phyloP scores from a whole-genome alignment of 2,888 invertebrate species.

The Deroplatys truncata region DNA sequence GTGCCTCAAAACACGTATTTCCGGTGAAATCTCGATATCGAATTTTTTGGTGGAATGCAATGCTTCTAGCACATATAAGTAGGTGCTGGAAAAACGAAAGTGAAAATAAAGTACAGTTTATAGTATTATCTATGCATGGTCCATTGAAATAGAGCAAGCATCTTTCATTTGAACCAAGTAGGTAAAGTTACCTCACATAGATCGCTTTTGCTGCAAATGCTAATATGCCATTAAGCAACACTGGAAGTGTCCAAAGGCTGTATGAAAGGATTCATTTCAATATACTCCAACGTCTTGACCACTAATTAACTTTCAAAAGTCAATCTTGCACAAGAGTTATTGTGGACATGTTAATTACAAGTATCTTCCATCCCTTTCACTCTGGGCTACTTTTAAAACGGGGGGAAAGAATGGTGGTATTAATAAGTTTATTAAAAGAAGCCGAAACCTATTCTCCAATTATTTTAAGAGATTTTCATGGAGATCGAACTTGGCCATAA shows the following conservation, averaged over 20 bases:
- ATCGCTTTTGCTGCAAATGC: background rate
- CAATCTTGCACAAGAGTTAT: slow-evolving; percentile 12
- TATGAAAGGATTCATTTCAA: background rate
- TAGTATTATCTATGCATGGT: no score
- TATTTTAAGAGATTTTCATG: background rate
- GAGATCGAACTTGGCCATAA: background rate
- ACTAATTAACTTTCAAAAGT: slow-evolving; percentile 23
- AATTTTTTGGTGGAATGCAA: no score
- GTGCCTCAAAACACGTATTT: no score
- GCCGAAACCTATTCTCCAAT: background rate
- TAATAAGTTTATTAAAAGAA: background rate
- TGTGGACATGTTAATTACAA: slow-evolving; percentile 19
- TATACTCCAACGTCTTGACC: background rate
- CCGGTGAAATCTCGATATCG: no score
- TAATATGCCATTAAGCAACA: background rate
- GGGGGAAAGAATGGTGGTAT: background rate
- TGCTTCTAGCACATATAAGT: no score
- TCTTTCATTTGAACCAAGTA: no score
- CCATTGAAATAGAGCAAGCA: no score
- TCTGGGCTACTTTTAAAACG: background rate
- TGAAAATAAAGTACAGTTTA: no score
- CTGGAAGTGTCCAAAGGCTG: background rate
- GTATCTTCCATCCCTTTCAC: background rate
- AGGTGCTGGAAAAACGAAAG: no score
- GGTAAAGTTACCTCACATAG: background rate